phyloP scores from a whole-genome alignment of 2,113 vertebrate genomes.

The Mesocricetus auratus region DNA sequence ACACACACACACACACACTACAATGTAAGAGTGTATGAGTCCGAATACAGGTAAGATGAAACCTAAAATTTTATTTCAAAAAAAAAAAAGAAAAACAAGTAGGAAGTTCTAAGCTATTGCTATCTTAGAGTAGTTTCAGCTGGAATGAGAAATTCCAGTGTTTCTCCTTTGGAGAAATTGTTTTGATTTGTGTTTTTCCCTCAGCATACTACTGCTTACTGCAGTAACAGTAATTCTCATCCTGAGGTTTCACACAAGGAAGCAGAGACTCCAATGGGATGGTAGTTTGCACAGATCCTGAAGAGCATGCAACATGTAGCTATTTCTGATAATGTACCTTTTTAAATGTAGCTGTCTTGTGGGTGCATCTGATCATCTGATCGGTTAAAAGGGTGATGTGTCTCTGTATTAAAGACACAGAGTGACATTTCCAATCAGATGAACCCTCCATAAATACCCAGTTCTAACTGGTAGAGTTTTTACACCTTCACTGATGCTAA shows the following conservation, averaged over 20 bases:
- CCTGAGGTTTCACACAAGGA: slow-evolving; percentile 21
- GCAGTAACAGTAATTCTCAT: neutral
- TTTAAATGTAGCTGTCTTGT: slow-evolving; percentile 83
- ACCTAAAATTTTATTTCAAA: no score
- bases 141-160: no score
- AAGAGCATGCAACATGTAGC: slow-evolving; percentile 70
- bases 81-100: no score
- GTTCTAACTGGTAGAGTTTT: slow-evolving; percentile 83
- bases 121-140: no score
- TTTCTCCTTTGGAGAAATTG: no score
- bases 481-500: slow-evolving; percentile 83
- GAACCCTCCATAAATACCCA: slow-evolving; percentile 79
- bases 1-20: neutral
- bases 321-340: slow-evolving; percentile 74
- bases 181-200: neutral
- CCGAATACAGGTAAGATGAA: neutral
- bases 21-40: neutral
- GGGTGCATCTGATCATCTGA: slow-evolving; percentile 82
- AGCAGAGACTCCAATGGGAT: slow-evolving; percentile 48
- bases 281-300: slow-evolving; percentile 63
- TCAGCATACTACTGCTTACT: neutral
- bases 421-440: slow-evolving; percentile 77
- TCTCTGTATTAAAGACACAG: slow-evolving; percentile 85
- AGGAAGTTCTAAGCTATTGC: no score
- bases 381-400: slow-evolving; percentile 83